A percentile compares a stretch with the other conserved stretches of the same genome.
Evolutionary conservation across 2,888 invertebrate species (phyloP).

Genomic region (Lochmaea crataegi): DNA sequence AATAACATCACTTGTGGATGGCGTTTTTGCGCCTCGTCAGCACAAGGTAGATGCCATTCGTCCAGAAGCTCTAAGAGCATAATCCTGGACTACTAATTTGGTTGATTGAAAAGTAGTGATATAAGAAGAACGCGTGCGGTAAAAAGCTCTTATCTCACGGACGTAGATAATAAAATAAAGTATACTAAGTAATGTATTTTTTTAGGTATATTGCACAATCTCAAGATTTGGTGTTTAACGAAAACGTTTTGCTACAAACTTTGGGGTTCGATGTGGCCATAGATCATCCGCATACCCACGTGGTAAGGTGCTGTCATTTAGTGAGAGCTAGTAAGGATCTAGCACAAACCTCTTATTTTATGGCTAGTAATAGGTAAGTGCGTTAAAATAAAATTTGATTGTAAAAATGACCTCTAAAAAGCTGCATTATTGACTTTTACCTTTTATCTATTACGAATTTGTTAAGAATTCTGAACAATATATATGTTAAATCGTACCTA

Average conservation of each 20-base stretch:
- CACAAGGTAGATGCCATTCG: too few species aligned
- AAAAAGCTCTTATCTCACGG: too few species aligned
- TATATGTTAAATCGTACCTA: too few species aligned
- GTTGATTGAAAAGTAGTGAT: too few species aligned
- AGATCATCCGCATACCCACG: conserved; percentile 98
- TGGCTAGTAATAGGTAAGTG: conserved; percentile 94
- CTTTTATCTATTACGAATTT: neutral
- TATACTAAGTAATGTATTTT: conserved; percentile 13
- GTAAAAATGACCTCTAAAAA: neutral
- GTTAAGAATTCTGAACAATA: too few species aligned
- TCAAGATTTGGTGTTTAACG: conserved; percentile 95
- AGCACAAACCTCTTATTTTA: conserved; percentile 97
- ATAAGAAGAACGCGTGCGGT: too few species aligned
- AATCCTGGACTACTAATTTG: too few species aligned
- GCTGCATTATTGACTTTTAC: neutral
- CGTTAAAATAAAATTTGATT: conserved; percentile 16
- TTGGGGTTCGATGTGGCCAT: conserved; percentile 98
- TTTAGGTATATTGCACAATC: conserved; percentile 76
- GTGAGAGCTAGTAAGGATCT: conserved; percentile 96
- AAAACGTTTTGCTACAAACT: conserved; percentile 96
- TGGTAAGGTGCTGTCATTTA: conserved; percentile 95
- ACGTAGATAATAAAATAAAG: too few species aligned
- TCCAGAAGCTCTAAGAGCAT: too few species aligned
- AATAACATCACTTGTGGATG: too few species aligned
- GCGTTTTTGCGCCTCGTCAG: too few species aligned